These are phyloP conservation scores for Scaeva pyrastri DNA, from an alignment of 2,888 invertebrate genomes.

Conservation along the genomic window DNA sequence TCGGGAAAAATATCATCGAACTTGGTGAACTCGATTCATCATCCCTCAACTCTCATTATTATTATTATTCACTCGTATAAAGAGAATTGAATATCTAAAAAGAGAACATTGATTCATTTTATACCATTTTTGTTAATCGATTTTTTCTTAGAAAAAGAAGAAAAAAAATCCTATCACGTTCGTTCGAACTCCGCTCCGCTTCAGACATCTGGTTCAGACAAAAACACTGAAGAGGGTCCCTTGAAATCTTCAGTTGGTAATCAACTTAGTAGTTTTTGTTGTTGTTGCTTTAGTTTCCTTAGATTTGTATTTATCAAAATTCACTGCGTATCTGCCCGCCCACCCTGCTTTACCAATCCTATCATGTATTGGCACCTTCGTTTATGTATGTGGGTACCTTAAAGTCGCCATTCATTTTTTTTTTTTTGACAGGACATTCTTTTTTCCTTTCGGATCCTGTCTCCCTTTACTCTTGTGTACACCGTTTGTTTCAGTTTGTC, in stretches of 20 bases:
- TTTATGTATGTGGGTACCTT: too few species aligned
- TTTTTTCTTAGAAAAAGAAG: slow-evolving; percentile 13
- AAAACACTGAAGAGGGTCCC: neutral
- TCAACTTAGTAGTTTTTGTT: neutral
- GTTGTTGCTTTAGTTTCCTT: neutral
- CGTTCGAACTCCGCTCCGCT: neutral
- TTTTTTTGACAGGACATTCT: neutral
- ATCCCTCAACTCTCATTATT: neutral
- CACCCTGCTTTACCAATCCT: too few species aligned
- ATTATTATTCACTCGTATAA: neutral
- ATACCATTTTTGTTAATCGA: slow-evolving; percentile 61
- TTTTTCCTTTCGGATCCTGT: neutral
- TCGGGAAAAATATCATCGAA: too few species aligned
- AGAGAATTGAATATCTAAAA: neutral
- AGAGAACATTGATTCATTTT: slow-evolving; percentile 34
- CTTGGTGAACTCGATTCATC: too few species aligned
- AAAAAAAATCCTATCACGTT: neutral
- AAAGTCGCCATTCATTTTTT: neutral
- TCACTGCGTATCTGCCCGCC: neutral
- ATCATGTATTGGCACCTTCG: too few species aligned
- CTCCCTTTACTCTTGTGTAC: slow-evolving; percentile 7
- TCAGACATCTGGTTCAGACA: neutral
- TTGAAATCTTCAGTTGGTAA: neutral
- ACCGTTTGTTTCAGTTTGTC: slow-evolving; percentile 13
- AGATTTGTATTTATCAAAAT: neutral